A percentile compares a stretch with the other conserved stretches of the same genome.
phyloP scores from a whole-genome alignment of 2,113 vertebrate genomes.

The Dicrurus megarhynchus region DNA sequence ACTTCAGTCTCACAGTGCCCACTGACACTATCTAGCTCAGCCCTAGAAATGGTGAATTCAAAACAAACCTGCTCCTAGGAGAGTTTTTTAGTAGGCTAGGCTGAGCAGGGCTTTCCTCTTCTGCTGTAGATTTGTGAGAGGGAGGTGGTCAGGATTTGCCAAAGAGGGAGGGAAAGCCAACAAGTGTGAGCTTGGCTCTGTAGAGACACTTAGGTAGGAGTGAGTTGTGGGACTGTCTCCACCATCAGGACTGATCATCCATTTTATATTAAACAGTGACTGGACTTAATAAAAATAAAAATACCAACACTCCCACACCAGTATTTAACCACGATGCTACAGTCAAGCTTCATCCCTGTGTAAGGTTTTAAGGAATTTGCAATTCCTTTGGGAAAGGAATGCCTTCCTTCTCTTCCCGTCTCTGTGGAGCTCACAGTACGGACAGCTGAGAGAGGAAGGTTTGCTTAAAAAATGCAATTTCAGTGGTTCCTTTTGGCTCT shows the following conservation, averaged over 20 bases:
- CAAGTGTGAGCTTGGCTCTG: not conserved
- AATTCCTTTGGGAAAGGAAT: not conserved
- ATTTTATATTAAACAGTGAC: not conserved
- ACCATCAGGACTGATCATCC: not conserved
- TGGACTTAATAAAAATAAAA: not conserved
- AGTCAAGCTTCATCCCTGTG: not conserved
- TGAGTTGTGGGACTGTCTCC: not conserved
- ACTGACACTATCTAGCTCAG: not conserved
- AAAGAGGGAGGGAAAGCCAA: not conserved
- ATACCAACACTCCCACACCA: not conserved
- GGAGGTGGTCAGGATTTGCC: not conserved
- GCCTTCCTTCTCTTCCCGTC: not conserved
- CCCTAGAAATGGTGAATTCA: not conserved
- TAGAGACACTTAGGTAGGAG: not conserved
- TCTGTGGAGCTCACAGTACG: rapidly evolving
- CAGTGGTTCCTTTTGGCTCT: not conserved
- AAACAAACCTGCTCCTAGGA: not conserved
- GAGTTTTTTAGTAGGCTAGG: not conserved
- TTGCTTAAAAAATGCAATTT: not conserved
- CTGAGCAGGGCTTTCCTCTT: not conserved
- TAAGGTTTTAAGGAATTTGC: not conserved
- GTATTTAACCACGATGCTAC: not conserved
- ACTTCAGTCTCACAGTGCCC: not conserved
- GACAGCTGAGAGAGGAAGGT: not conserved
- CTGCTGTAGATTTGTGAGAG: not conserved